Base-by-base conservation (phyloP, 2,113 vertebrate genomes). In the Tetraodon nigroviridis region DNA sequence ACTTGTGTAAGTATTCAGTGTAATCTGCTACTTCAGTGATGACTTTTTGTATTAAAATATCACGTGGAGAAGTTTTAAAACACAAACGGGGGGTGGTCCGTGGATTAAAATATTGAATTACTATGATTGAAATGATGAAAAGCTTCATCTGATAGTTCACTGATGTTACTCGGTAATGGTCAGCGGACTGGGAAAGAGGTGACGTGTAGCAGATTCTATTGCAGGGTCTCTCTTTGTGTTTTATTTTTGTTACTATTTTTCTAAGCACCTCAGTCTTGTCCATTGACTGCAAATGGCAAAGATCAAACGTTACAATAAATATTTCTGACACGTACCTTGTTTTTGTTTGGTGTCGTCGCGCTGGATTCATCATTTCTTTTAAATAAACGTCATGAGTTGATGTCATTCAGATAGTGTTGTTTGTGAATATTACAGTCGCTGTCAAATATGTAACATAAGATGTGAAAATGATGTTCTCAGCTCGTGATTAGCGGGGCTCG, bases 391-490 rank as follows among this genome's bases (percentile, higher is more conserved):
- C 68, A 37, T 76, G 27, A 77, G 77, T 81, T 80, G 67, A 82
- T 79, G 81, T 85, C 75, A 79, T 86, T 84, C 68, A 75, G 76
- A 74, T 79, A 75, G 76, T 85, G 71, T 86, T 78, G 75, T 86
- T 50, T 81, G 82, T 82, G 78, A 80, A 84, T 86, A 84, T 64
- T 73, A 70, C 78, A 75, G 79, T 85, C 83, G 81, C 83, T 87
- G 77, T 85, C 80, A 81, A 81, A 85, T 87, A 83, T 86, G 84
- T 87, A 89, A 83, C 76, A 85, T 88, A 87, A 86, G 72, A 89
- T 83, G 83, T 89, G 80, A 86, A 84, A 84, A 83, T 88, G 76
- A 78, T 78, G 80, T 84, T 75, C 73, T 67, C 69, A 79, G 69
- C 83, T 80, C 40, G 52, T 81, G 57, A 74, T 72, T 79, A 81